These are phyloP conservation scores for Ambastaia sidthimunki DNA, from an alignment of 2,797 vertebrate genomes.

Conservation along the genomic window DNA sequence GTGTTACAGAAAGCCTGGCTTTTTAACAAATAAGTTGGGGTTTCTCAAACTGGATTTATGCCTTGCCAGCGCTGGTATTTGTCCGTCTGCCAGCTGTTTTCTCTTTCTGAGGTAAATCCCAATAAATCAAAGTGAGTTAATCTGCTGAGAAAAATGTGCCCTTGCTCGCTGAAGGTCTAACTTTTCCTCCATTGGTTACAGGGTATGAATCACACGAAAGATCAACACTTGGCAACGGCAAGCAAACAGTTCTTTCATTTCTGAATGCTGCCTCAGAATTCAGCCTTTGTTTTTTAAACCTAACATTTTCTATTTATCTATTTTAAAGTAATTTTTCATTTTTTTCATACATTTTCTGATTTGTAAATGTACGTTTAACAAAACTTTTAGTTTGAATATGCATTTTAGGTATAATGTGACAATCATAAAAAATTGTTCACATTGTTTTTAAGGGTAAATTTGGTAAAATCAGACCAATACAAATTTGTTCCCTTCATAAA, in stretches of 20 bases:
- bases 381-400: background rate
- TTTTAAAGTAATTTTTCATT: background rate
- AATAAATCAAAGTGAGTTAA: conserved; percentile 82
- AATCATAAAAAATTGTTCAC: too few species aligned
- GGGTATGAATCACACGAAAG: conserved; percentile 79
- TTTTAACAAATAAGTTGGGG: conserved; percentile 66
- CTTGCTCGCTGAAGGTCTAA: conserved; percentile 62
- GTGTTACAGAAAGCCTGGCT: conserved; percentile 53
- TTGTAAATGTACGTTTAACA: background rate
- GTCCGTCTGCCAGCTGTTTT: conserved; percentile 79
- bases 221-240: conserved; percentile 67
- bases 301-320: background rate
- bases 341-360: too few species aligned
- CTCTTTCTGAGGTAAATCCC: conserved; percentile 76
- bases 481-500: background rate
- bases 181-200: conserved; percentile 80
- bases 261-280: background rate
- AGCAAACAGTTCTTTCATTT: conserved; percentile 34
- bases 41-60: conserved; percentile 69
- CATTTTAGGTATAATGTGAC: background rate
- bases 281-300: conserved; percentile 9
- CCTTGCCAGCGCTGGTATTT: conserved; percentile 70
- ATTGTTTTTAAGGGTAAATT: background rate
- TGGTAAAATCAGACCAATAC: background rate
- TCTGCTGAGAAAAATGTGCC: conserved; percentile 78